Percentiles rank a stretch among this genome's conserved stretches.
These are phyloP conservation scores for Acrobasis repandana DNA, from an alignment of 2,888 invertebrate genomes.

Conservation along the genomic window DNA sequence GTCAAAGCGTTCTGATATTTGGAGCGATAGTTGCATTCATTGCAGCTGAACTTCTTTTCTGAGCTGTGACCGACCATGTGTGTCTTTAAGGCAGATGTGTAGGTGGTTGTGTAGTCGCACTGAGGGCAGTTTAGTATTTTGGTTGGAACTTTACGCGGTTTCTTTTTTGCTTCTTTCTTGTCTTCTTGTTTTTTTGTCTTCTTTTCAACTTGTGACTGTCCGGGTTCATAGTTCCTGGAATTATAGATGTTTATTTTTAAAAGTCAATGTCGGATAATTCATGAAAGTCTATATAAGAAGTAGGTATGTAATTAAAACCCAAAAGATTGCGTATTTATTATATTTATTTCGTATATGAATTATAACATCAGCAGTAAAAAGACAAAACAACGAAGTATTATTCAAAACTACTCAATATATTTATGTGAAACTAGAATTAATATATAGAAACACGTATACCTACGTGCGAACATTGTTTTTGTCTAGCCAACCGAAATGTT, in stretches of 20 bases:
- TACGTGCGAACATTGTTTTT: too few species aligned
- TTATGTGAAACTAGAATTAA: too few species aligned
- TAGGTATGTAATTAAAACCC: too few species aligned
- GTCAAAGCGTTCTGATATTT: conserved; percentile 51
- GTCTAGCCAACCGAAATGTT: too few species aligned
- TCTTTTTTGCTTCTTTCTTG: conserved; percentile 21
- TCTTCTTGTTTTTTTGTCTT: conserved; percentile 22
- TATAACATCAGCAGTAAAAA: too few species aligned
- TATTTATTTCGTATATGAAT: too few species aligned
- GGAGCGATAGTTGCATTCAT: conserved; percentile 50
- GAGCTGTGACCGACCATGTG: conserved; percentile 50
- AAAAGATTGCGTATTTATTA: too few species aligned
- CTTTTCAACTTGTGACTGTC: not conserved
- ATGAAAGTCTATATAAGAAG: too few species aligned
- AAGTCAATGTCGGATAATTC: too few species aligned
- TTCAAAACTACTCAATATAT: too few species aligned
- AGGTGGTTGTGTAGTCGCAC: conserved; percentile 54
- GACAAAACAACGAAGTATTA: too few species aligned
- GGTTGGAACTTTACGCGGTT: conserved; percentile 20
- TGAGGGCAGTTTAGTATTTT: conserved; percentile 43
- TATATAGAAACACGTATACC: too few species aligned
- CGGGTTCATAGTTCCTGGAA: conserved; percentile 12
- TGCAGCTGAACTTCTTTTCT: conserved; percentile 46
- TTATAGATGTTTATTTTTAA: not conserved
- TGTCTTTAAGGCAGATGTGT: conserved; percentile 50